These are phyloP conservation scores for Nemurella pictetii DNA, from an alignment of 2,888 invertebrate genomes.

Conservation along the genomic window DNA sequence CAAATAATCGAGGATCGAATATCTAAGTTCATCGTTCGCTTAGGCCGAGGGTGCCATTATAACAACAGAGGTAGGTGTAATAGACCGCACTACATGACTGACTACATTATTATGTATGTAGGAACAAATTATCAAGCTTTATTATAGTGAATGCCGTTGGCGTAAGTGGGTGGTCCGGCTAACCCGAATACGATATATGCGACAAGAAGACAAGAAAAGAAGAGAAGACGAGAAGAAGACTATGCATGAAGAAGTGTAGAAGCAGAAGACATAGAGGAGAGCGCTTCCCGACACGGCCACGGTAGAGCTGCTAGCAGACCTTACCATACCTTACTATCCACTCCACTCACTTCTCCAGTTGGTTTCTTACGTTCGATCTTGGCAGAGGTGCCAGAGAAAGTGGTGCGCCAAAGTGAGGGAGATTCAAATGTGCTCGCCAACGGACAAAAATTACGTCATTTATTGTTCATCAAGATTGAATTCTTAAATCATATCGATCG, in stretches of 20 bases:
- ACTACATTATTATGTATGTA: too few species aligned
- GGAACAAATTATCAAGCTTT: too few species aligned
- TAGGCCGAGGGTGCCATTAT: too few species aligned
- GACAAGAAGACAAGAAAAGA: not conserved
- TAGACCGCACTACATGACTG: too few species aligned
- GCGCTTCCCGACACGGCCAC: not conserved
- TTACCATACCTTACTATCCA: too few species aligned
- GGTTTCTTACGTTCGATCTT: not conserved
- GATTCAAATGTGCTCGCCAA: not conserved
- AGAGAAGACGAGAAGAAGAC: not conserved
- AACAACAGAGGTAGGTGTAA: too few species aligned
- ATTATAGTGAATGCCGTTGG: not conserved
- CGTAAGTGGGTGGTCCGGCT: not conserved
- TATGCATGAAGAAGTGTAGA: not conserved
- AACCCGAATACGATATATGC: not conserved
- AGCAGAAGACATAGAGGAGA: not conserved
- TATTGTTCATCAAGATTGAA: not conserved
- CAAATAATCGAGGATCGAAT: too few species aligned
- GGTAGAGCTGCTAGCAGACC: not conserved
- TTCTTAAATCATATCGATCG: not conserved
- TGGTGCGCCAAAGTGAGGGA: not conserved
- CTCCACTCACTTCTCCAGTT: not conserved
- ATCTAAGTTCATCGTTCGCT: too few species aligned
- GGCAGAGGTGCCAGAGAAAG: not conserved
- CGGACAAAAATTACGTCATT: not conserved